Evolutionary conservation across 2,797 vertebrate species (phyloP), one percentile per base, ranked within the genome.

Genomic region (Triplophysa yarkandensis): DNA sequence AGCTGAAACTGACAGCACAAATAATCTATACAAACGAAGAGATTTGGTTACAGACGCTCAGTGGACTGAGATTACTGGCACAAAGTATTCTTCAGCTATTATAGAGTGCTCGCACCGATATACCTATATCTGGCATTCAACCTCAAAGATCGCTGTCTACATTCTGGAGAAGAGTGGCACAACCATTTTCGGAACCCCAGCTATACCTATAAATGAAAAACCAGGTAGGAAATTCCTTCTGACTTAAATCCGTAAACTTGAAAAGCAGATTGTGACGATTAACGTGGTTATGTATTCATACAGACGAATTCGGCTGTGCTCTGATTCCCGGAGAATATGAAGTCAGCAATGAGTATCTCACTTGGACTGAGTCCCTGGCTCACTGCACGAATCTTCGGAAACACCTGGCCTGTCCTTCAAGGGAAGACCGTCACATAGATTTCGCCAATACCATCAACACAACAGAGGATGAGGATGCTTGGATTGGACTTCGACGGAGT

Each of bases 61-160:
- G 0, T 92, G 91, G 91, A 11, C 48, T 0, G 0, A 0, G 0
- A 54, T 92, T 54, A 0, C 0, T 0, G 80, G 58, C 0, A 86
- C 86, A 0, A 1, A 32, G 0, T 90, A 85, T 16, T 80, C 83
- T 25, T 88, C 82, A 0, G 32, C 48, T 0, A 0, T 0, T 0
- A 2, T 84, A 2, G 0, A 0, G 0, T 17, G 89, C 36, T 9
- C 0, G 0, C 0, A 0, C 19, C 1, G 0, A 27, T 2, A 0
- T 4, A 9, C 11, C 25, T 1, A 72, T 16, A 46, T 92, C 75
- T 93, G 91, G 91, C 91, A 92, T 68, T 7, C 2, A 0, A 74
- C 43, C 5, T 77, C 83, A 32, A 85, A 19, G 14, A 90, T 93
- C 74, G 88, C 73, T 0, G 90, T 90, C 23, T 93, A 92, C 6